Base-by-base conservation (phyloP, 2,113 vertebrate genomes). In the Cyanistes caeruleus region DNA sequence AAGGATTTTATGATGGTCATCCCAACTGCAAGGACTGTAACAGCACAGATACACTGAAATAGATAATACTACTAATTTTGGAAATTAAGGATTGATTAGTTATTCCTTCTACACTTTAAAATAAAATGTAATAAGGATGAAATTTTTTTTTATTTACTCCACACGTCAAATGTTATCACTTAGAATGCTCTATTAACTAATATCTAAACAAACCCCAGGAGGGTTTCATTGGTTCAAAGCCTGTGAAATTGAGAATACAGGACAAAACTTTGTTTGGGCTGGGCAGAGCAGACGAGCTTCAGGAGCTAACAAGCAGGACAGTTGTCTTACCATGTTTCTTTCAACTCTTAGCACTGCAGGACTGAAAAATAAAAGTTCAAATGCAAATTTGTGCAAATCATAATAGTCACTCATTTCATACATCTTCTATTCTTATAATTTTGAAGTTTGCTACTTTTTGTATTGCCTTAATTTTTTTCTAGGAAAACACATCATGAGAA, bases 331-430 rank as follows among this genome's bases (percentile, higher is more conserved):
- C 73, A 15, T 44, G 21, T 53, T 93, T 44, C 55, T 80, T 95
- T 84, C 35, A 62, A 55, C 39, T 55, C 44, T 59, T 52, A 74
- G 27, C 30, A 48, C 41, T 24, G 20, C n/a, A 69, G n/a, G 44
- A 75, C 31, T 44, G 23, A 49, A 78, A 87, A 67, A 46, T 14
- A 19, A 23, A 60, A 60, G n/a, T 31, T 68, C 49, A 49, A 49
- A 56, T 2, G 9, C 33, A 73, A 67, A 70, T 87, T 67, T 68
- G 35, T 3, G 0, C 15, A 31, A 35, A 68, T 59, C 0, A 0
- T 8, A 43, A 60, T 72, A 82, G 79, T 69, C 24, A 28, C 8
- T 43, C 3, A 64, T 64, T 75, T 72, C 1, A 60, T 18, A 41
- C 5, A 15, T 76, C 87, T 65, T 43, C 44, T 62, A 5, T 21